Base-by-base conservation (phyloP, 2,113 vertebrate genomes). In the Dicerorhinus sumatrensis region DNA sequence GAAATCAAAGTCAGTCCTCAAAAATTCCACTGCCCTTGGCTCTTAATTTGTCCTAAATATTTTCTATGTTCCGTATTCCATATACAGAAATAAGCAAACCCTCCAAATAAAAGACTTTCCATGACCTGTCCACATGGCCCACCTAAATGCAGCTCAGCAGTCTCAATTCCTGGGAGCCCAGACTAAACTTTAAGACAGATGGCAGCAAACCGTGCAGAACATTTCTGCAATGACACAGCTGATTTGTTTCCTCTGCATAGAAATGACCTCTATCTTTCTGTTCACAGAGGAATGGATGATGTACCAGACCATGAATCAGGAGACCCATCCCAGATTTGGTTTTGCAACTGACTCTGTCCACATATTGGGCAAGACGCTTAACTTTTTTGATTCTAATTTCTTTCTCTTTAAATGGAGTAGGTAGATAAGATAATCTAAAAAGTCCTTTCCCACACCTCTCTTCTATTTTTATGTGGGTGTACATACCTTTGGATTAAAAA, bases 201-300 rank as follows among this genome's bases (percentile, higher is more conserved):
- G 98, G 97, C 80, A 92, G 84, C 92, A 97, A 98, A 96, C 96
- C 97, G 97, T 94, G 96, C 97, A 96, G 97, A 97, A 97, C 97
- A 91, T 92, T 92, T 97, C 92, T 90, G 94, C 90, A 96, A 97
- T 97, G 97, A 95, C 97, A 97, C 70, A 97, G 95, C 92, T 97
- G 96, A 97, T 98, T 98, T 97, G 87, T 81, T 97, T 91, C 51
- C 90, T 89, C 87, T 97, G 87, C 92, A 95, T 96, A 97, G 87
- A 97, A 97, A 97, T 95, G 96, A 98, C 97, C 97, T 98, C 90
- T 95, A 97, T 90, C 70, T 98, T 95, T 84, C 76, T 79, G 76
- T 82, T 95, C 70, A 94, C 10, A 1, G 70, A 87, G 33, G 93
- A 95, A 90, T 92, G 65, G 54, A 93, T 72, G 96, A 69, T 42